Evolutionary conservation across 2,888 invertebrate genomes (phyloP), one percentile per base, ranked within the genome.

Genomic region (Agrochola lychnidis): DNA sequence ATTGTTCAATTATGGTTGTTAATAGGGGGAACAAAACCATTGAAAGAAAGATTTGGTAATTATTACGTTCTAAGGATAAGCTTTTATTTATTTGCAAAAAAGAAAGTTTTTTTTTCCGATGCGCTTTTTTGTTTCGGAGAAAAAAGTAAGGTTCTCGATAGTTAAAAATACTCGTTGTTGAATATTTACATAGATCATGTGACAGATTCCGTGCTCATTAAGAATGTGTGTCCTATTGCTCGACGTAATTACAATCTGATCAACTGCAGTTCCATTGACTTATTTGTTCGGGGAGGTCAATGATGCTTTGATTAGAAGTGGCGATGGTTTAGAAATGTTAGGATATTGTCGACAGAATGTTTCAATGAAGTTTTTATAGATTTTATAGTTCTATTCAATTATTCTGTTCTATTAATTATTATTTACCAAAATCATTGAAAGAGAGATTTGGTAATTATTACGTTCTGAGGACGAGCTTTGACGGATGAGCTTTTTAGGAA

Each of bases 151-250:
- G 30, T 30, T 1, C 1, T 2, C 30, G 1, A 30, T 30, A 30
- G 30, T 30, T 30, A 30, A 30, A 30, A 30, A 1, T 30, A 30
- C 30, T 30, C 30, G 30, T 30, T 30, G 1, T 30, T 30, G 2
- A 30, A 30, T 30, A 30, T 87, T 90, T 88, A 90, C 73, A 83
- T 82, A 83, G 87, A 87, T 84, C 85, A 78, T 81, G 80, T 86
- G 78, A 84, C 81, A 81, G 88, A 87, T 84, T 82, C 87, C 80
- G 88, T 80, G 88, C 91, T 95, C 95, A 93, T 95, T 95, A 95
- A 92, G 89, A 89, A 92, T 91, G 89, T 92, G 84, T 91, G 89
- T 87, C 88, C 87, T 88, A 88, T 80, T 90, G 70, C 53, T 1
- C 30, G 42, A 69, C 42, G 75, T 83, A 80, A 85, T 87, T 87